A percentile compares a stretch with the other conserved stretches of the same genome.
These are phyloP conservation scores for Poliocrania exsul DNA, from an alignment of 2,797 vertebrate genomes.

Conservation along the genomic window DNA sequence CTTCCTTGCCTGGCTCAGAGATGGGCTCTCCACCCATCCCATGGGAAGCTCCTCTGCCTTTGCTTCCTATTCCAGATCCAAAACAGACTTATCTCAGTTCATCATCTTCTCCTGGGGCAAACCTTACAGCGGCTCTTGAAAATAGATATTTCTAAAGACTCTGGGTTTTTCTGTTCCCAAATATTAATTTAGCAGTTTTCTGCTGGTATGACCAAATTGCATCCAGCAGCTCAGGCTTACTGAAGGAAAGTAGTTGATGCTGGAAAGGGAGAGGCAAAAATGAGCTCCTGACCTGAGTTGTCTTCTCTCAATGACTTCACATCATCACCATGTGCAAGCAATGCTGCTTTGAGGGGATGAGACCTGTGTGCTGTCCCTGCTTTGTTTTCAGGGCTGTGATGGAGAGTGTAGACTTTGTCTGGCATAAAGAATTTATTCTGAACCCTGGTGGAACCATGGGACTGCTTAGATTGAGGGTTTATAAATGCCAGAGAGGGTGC, in stretches of 20 bases:
- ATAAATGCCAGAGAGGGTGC: background rate
- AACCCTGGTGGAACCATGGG: background rate
- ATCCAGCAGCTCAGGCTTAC: background rate
- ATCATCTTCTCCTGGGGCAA: background rate
- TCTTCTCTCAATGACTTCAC: background rate
- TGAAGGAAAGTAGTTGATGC: background rate
- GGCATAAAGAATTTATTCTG: background rate
- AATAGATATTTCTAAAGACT: background rate
- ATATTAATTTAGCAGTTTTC: background rate
- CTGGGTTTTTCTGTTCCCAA: background rate
- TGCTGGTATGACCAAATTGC: background rate
- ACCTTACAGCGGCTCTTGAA: background rate
- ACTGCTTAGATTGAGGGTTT: background rate
- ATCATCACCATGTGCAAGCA: background rate
- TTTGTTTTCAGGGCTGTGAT: background rate
- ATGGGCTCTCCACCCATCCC: background rate
- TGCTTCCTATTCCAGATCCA: background rate
- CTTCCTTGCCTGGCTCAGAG: background rate
- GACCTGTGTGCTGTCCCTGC: background rate
- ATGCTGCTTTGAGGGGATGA: background rate
- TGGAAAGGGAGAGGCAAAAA: background rate
- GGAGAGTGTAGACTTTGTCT: background rate
- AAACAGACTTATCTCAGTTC: background rate
- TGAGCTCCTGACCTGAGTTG: background rate
- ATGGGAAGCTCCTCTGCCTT: background rate